Percentiles rank a stretch among this genome's conserved stretches.
phyloP scores from a whole-genome alignment of 1,140 invertebrate genomes.

The Zaprionus vittiger region DNA sequence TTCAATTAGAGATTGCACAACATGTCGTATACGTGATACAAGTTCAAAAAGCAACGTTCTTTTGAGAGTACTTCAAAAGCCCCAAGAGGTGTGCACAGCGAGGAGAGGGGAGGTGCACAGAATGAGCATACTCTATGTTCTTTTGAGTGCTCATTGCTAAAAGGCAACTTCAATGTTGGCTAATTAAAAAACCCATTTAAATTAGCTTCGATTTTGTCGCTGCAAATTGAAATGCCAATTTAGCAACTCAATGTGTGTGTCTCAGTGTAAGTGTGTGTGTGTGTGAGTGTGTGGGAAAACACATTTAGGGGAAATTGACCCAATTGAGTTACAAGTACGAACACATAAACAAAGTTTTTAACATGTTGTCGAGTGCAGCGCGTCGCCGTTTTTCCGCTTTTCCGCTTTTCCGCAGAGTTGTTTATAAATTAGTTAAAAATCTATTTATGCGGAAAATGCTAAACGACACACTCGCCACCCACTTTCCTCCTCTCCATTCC shows the following conservation, averaged over 20 bases:
- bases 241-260: neutral
- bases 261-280: neutral
- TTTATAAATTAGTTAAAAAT: conserved; percentile 68
- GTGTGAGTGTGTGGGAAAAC: neutral
- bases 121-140: neutral
- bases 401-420: conserved; percentile 3
- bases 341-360: conserved; percentile 40
- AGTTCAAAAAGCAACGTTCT: conserved; percentile 8
- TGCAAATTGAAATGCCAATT: conserved; percentile 4
- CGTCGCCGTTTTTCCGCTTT: conserved; percentile 3
- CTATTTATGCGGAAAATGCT: conserved; percentile 65
- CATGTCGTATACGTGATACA: conserved; percentile 42
- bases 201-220: conserved; percentile 7
- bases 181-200: conserved; percentile 7
- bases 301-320: conserved; percentile 32
- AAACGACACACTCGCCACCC: conserved; percentile 22
- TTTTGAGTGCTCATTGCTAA: conserved; percentile 3
- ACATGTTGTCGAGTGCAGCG: conserved; percentile 21
- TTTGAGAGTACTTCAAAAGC: neutral
- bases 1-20: conserved; percentile 71
- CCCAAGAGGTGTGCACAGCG: neutral
- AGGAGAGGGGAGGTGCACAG: neutral
- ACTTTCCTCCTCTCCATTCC: neutral
- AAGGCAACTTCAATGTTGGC: conserved; percentile 1
- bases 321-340: conserved; percentile 44